Evolutionary conservation across 2,113 vertebrate genomes (phyloP).

Genomic region (Meleagris gallopavo): DNA sequence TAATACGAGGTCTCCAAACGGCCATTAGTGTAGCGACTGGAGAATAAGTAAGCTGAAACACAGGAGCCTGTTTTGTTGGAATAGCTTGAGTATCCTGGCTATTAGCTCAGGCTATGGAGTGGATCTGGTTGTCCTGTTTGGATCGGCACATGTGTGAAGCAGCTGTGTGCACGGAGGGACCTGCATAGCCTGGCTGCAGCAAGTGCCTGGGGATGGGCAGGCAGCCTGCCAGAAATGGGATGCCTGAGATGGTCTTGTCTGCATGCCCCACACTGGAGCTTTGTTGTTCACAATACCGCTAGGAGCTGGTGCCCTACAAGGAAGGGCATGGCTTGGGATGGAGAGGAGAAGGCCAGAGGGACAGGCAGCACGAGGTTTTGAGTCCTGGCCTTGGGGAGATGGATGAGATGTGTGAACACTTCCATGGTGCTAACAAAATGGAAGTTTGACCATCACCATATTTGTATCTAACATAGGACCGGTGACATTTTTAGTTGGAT

Average conservation of each 20-base stretch:
- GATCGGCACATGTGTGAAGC: conserved; percentile 29
- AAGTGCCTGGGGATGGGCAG: conserved; percentile 8
- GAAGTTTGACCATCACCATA: background rate
- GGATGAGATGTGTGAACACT: background rate
- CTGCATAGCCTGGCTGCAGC: conserved; percentile 25
- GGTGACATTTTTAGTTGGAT: background rate
- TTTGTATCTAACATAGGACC: background rate
- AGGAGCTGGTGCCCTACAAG: background rate
- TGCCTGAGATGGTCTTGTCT: background rate
- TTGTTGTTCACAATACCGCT: background rate
- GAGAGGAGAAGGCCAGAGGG: background rate
- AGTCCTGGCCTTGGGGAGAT: background rate
- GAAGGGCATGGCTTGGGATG: background rate
- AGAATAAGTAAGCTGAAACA: background rate
- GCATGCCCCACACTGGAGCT: background rate
- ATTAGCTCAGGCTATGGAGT: background rate
- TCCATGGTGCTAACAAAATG: background rate
- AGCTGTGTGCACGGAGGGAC: conserved; percentile 20
- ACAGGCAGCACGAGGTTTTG: background rate
- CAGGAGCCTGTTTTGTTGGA: background rate
- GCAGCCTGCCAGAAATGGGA: background rate
- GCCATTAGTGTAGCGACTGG: background rate
- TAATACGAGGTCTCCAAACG: background rate
- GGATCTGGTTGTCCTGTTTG: background rate
- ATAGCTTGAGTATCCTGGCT: background rate